Percentiles rank a stretch among this genome's conserved stretches.
phyloP scores from a whole-genome alignment of 2,888 invertebrate genomes.

The Napeogenes inachia region DNA sequence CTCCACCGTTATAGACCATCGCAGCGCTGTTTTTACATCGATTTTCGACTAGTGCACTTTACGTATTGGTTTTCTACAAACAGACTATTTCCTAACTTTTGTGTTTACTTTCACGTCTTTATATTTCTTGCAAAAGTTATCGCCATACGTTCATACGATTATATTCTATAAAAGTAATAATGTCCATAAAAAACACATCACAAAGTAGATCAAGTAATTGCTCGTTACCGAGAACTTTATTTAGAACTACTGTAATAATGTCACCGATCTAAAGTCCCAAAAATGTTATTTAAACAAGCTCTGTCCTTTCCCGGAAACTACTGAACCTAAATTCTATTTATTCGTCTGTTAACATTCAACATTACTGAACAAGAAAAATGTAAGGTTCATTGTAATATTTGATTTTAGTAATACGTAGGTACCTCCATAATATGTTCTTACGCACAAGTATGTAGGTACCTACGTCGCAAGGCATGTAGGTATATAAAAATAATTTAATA shows the following conservation, averaged over 20 bases:
- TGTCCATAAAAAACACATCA: no score
- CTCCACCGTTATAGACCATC: slow-evolving; percentile 69
- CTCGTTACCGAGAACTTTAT: background rate
- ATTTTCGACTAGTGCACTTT: background rate
- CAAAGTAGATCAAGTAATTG: no score
- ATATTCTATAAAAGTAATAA: no score
- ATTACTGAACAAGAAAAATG: slow-evolving; percentile 27
- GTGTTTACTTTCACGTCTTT: slow-evolving; percentile 6
- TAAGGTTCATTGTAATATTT: no score
- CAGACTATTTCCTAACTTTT: slow-evolving; percentile 2
- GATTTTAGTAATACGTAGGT: no score
- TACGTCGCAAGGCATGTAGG: background rate
- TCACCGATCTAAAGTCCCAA: slow-evolving; percentile 1
- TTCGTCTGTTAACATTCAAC: slow-evolving; percentile 44
- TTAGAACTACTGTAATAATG: slow-evolving; percentile 9
- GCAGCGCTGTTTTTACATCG: slow-evolving; percentile 25
- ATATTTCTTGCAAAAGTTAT: no score
- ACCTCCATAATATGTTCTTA: no score
- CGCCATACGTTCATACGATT: no score
- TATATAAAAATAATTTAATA: background rate
- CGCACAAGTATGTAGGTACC: background rate
- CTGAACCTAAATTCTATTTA: slow-evolving; percentile 55
- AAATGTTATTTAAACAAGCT: slow-evolving; percentile 43
- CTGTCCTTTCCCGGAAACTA: slow-evolving; percentile 67
- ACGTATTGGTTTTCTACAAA: slow-evolving; percentile 4